Percentiles rank a stretch among this genome's conserved stretches.
Conservation (phyloP, 1,140 invertebrate species). For the Calliopsis andreniformis region DNA sequence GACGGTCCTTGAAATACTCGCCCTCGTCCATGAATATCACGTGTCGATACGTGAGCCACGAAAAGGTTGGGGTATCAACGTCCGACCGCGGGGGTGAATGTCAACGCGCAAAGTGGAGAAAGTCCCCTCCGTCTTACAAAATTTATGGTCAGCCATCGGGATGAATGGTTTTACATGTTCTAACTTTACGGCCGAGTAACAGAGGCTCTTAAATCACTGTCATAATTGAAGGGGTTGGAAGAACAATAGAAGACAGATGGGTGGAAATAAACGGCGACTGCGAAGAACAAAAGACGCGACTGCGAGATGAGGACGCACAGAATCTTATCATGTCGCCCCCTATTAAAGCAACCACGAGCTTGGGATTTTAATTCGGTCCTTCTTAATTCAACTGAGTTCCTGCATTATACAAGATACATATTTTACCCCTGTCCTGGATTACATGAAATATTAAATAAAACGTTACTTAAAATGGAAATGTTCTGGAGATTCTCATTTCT, state of each 20-base stretch:
- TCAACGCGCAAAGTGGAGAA: conserved; percentile 51
- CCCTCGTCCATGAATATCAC: conserved; percentile 41
- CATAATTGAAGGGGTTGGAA: conserved; percentile 47
- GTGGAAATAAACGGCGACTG: conserved; percentile 31
- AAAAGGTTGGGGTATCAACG: conserved; percentile 57
- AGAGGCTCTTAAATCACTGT: conserved; percentile 49
- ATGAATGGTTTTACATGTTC: conserved; percentile 29
- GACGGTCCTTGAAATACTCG: conserved; percentile 13
- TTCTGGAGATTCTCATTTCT: no score
- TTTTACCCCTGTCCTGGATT: no score
- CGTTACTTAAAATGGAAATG: no score
- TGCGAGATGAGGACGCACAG: neutral
- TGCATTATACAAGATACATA: no score
- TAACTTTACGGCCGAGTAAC: conserved; percentile 44
- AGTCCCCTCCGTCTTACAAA: conserved; percentile 41
- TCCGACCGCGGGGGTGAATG: conserved; percentile 31
- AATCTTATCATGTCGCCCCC: neutral
- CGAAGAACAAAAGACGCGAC: conserved; percentile 14
- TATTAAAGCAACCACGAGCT: neutral
- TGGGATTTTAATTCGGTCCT: neutral
- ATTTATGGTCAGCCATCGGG: conserved; percentile 30
- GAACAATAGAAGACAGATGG: conserved; percentile 48
- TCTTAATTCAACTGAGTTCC: no score
- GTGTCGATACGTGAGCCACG: conserved; percentile 34
- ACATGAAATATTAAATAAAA: no score